Conservation (phyloP, 2,113 vertebrate species). For the Prunella fulvescens region DNA sequence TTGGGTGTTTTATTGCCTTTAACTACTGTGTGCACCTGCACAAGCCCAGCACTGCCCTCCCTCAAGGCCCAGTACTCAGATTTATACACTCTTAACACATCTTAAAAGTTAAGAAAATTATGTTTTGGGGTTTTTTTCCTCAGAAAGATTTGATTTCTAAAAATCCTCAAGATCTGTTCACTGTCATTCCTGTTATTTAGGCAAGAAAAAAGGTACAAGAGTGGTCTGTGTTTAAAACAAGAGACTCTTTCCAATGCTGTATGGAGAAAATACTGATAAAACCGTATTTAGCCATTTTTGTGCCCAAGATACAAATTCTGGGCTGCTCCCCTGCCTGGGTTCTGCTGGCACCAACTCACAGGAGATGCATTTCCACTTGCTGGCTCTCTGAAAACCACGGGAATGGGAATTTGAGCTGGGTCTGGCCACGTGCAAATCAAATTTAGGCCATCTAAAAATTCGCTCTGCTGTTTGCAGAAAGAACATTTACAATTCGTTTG, state of each 20-base stretch:
- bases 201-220: neutral
- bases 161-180: neutral
- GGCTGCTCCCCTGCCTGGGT: neutral
- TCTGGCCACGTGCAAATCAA: neutral
- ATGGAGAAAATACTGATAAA: neutral
- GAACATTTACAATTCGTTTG: neutral
- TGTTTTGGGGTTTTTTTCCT: neutral
- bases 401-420: neutral
- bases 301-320: neutral
- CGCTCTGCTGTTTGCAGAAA: neutral
- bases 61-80: neutral
- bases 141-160: neutral
- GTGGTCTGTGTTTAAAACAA: neutral
- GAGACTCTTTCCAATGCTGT: neutral
- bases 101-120: neutral
- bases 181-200: neutral
- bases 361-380: neutral
- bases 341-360: neutral
- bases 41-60: neutral
- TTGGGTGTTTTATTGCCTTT: neutral
- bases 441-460: neutral
- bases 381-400: neutral
- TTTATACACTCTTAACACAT: conserved; percentile 20
- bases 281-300: neutral
- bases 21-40: conserved; percentile 4